Conservation (phyloP, 2,888 invertebrate genomes). For the Erynnis tages region DNA sequence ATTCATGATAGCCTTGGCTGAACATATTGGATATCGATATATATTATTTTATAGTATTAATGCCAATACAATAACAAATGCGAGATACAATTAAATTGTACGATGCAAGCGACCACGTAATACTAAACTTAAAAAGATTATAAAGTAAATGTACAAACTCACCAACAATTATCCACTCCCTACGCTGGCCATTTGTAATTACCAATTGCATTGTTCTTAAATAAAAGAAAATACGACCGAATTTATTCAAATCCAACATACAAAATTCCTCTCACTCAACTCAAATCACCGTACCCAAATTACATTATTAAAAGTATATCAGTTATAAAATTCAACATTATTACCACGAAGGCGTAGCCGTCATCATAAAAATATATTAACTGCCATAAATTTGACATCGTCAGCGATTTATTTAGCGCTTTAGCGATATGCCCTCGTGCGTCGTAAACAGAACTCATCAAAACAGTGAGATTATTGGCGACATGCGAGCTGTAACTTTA, state of each 20-base stretch:
- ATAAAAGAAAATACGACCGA: neutral
- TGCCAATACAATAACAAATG: no score
- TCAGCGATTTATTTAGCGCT: constrained; percentile 70
- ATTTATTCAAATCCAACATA: neutral
- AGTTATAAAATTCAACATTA: constrained; percentile 23
- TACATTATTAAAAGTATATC: constrained; percentile 15
- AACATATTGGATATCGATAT: no score
- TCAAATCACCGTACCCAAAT: neutral
- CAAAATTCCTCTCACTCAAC: neutral
- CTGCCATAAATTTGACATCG: constrained; percentile 70
- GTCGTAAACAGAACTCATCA: constrained; percentile 70
- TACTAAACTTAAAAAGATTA: no score
- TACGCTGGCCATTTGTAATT: no score
- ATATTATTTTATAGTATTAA: no score
- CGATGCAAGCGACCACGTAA: no score
- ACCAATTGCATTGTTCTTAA: no score
- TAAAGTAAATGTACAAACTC: no score
- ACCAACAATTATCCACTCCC: no score
- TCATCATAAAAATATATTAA: constrained; percentile 70
- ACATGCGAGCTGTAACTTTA: no score
- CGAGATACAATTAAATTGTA: no score
- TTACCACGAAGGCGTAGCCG: constrained; percentile 37
- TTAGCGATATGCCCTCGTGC: constrained; percentile 60
- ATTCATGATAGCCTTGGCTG: no score
- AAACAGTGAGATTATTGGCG: constrained; percentile 57